Base-by-base conservation (phyloP, 2,888 invertebrate species). In the Pelosia muscerda region DNA sequence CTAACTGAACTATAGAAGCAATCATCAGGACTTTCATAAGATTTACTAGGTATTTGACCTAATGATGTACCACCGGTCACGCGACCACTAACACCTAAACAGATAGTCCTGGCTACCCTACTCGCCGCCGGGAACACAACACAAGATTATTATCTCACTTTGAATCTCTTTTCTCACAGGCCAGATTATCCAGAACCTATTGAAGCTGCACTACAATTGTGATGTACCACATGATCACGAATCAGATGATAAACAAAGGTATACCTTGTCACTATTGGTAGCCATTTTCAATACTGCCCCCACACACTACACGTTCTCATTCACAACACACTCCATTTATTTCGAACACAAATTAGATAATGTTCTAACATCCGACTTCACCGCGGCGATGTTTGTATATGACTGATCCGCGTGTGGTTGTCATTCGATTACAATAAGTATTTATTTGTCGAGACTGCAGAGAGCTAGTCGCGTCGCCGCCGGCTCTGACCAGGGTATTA, bases 381-480 rank as follows among this genome's bases (percentile, higher is more conserved):
- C 13, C 23, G 63, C 23, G 19, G 15, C 31, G 22, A 23, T 22
- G 53, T 53, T 54, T 23, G 31, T 54, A 9, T 23, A 54, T 15
- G 63, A 63, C 28, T 63, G 63, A 10, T 23, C 31, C 15, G 31
- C 22, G 54, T 19, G 54, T n/a, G 38, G 38, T 42, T 70, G 73
- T 60, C 60, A 56, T 73, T 78, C 60, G 62, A 63, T 63, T 68
- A 69, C 54, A 59, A 54, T 63, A n/a, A n/a, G n/a, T n/a, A 42
- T 9, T n/a, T 49, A 38, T 10, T 49, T 38, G 75, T 63, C 70
- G 65, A 71, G 62, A 31, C 34, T 38, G 75, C 63, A 68, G 66
- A 71, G 63, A 31, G 53, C 60, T 42, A 66, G 53, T 1, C 15
- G 15, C 15, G 28, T 25, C 28, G 26, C 22, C 1, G n/a, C 23